Evolutionary conservation across 2,888 invertebrate species (phyloP).

Genomic region (Leucophenga maculata): DNA sequence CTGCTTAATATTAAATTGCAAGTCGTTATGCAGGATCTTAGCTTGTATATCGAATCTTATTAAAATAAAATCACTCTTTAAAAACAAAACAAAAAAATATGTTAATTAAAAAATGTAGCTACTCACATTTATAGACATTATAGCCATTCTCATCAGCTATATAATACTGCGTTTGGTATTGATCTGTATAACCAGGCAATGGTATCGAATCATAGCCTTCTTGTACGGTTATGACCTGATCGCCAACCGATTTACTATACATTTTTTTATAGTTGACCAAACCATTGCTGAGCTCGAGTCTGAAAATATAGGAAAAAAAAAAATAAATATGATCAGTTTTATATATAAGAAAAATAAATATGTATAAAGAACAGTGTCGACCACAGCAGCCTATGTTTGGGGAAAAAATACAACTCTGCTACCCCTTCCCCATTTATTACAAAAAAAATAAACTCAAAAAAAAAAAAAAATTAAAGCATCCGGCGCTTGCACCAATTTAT

Average conservation of each 20-base stretch:
- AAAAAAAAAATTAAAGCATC: too few relatives aligned
- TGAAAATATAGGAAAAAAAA: slow-evolving; percentile 25
- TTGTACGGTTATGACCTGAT: slow-evolving; percentile 55
- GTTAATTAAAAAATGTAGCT: neutral
- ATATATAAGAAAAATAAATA: too few relatives aligned
- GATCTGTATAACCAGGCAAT: slow-evolving; percentile 40
- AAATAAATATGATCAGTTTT: neutral
- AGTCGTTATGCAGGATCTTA: too few relatives aligned
- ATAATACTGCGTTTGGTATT: slow-evolving; percentile 57
- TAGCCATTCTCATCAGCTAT: slow-evolving; percentile 62
- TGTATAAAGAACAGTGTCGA: too few relatives aligned
- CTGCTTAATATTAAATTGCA: too few relatives aligned
- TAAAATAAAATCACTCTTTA: too few relatives aligned
- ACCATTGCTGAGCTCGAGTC: slow-evolving; percentile 62
- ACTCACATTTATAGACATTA: slow-evolving; percentile 55
- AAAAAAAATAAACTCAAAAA: too few relatives aligned
- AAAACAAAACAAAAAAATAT: neutral
- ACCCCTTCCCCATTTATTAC: too few relatives aligned
- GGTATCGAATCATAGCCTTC: slow-evolving; percentile 63
- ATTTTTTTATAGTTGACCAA: slow-evolving; percentile 61
- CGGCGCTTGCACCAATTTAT: too few relatives aligned
- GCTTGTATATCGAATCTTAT: too few relatives aligned
- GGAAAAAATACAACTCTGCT: too few relatives aligned
- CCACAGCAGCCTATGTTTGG: too few relatives aligned
- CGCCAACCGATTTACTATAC: slow-evolving; percentile 51